Percentiles rank a stretch among this genome's conserved stretches.
phyloP scores from a whole-genome alignment of 2,113 vertebrate genomes.

The Rafetus swinhoei region DNA sequence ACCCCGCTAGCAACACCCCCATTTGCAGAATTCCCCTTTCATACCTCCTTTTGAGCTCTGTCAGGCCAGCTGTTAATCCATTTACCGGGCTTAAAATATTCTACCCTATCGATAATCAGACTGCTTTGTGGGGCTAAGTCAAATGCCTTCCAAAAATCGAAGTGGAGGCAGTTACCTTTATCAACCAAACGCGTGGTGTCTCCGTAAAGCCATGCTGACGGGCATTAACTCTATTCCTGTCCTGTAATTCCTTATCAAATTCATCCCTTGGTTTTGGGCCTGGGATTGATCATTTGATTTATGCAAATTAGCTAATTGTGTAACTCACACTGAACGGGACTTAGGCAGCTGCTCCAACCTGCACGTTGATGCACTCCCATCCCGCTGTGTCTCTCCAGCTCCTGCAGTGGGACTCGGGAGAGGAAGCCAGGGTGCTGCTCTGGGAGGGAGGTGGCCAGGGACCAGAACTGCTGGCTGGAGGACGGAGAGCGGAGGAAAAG shows the following conservation, averaged over 20 bases:
- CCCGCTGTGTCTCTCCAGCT: not conserved
- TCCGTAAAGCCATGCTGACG: constrained; percentile 61
- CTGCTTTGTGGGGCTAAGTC: constrained; percentile 67
- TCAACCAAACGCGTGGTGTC: constrained; percentile 69
- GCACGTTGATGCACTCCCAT: not conserved
- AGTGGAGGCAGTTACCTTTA: constrained; percentile 65
- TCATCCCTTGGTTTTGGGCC: not conserved
- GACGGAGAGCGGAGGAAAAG: not conserved
- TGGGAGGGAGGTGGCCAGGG: not conserved
- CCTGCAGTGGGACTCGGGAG: not conserved
- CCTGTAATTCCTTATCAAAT: constrained; percentile 66
- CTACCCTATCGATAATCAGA: constrained; percentile 69
- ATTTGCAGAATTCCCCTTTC: constrained; percentile 51
- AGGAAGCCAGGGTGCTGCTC: not conserved
- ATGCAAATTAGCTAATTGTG: not conserved
- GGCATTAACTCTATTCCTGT: constrained; percentile 71
- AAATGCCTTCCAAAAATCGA: constrained; percentile 61
- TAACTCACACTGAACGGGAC: not conserved
- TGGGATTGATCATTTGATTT: constrained; percentile 18
- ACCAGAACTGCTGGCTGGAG: not conserved
- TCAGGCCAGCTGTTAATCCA: constrained; percentile 51
- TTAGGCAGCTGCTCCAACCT: not conserved
- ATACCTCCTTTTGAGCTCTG: constrained; percentile 11
- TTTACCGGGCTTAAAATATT: constrained; percentile 67
- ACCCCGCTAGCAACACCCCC: constrained; percentile 49